Conservation (phyloP, 2,888 invertebrate species). For the Hydropsyche betteni region DNA sequence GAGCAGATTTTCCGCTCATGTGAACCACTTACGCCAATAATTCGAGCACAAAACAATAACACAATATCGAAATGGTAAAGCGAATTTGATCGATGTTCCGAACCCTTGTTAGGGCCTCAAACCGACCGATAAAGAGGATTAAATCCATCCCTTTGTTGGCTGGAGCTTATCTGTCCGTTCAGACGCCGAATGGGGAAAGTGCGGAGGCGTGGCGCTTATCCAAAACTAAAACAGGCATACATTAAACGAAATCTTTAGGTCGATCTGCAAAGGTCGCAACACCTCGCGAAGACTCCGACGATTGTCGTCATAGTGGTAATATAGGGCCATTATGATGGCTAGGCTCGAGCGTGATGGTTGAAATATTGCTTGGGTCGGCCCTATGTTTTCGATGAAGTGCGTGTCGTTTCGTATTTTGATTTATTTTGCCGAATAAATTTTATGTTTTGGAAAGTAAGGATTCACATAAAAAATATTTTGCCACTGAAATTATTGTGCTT, state of each 20-base stretch:
- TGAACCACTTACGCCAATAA: too few species aligned
- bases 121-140: conserved; percentile 41
- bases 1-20: too few species aligned
- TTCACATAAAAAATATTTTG: too few species aligned
- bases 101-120: conserved; percentile 43
- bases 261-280: too few species aligned
- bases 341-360: too few species aligned
- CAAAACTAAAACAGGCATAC: conserved; percentile 21
- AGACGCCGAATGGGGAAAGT: not conserved
- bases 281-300: not conserved
- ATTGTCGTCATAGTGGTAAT: not conserved
- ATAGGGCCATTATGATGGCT: too few species aligned
- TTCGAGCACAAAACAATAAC: conserved; percentile 23
- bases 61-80: conserved; percentile 23
- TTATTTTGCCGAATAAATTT: too few species aligned
- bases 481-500: too few species aligned
- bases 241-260: not conserved
- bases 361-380: too few species aligned
- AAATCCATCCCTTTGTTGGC: conserved; percentile 36
- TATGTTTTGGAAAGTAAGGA: too few species aligned
- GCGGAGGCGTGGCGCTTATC: not conserved
- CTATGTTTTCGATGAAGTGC: too few species aligned
- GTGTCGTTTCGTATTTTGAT: too few species aligned
- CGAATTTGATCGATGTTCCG: conserved; percentile 41
- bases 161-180: conserved; percentile 33